Percentiles rank a stretch among this genome's conserved stretches.
Conservation (phyloP, 2,888 invertebrate genomes). For the Frankliniella intonsa region DNA sequence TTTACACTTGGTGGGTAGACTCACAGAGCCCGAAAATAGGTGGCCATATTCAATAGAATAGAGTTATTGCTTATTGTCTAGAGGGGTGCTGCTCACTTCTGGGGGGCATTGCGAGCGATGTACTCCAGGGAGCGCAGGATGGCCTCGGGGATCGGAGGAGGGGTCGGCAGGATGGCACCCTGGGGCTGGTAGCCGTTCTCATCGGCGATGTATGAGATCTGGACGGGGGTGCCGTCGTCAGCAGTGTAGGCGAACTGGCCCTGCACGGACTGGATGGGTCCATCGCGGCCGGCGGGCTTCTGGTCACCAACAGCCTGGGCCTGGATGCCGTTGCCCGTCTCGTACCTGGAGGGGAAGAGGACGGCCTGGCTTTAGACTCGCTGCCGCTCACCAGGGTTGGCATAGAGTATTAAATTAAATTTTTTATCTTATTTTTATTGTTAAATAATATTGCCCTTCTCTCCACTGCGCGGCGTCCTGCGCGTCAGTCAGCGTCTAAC, state of each 20-base stretch:
- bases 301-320: constrained; percentile 65
- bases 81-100: constrained; percentile 41
- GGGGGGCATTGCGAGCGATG: constrained; percentile 45
- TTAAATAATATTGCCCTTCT: no score
- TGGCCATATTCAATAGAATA: neutral
- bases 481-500: no score
- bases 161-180: constrained; percentile 38
- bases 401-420: no score
- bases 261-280: constrained; percentile 60
- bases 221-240: constrained; percentile 62
- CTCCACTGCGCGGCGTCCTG: no score
- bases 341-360: constrained; percentile 51
- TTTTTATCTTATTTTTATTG: no score
- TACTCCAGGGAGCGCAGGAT: constrained; percentile 38
- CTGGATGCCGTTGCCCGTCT: constrained; percentile 66
- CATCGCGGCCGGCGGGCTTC: constrained; percentile 56
- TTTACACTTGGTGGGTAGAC: neutral
- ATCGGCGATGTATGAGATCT: constrained; percentile 62
- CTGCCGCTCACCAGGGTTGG: neutral
- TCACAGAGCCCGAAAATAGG: neutral
- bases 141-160: constrained; percentile 39
- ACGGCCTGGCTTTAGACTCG: no score
- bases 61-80: neutral
- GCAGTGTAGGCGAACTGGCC: constrained; percentile 65
- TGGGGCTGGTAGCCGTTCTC: constrained; percentile 50